Conservation (phyloP, 1,140 invertebrate species). For the Chironomus tepperi region DNA sequence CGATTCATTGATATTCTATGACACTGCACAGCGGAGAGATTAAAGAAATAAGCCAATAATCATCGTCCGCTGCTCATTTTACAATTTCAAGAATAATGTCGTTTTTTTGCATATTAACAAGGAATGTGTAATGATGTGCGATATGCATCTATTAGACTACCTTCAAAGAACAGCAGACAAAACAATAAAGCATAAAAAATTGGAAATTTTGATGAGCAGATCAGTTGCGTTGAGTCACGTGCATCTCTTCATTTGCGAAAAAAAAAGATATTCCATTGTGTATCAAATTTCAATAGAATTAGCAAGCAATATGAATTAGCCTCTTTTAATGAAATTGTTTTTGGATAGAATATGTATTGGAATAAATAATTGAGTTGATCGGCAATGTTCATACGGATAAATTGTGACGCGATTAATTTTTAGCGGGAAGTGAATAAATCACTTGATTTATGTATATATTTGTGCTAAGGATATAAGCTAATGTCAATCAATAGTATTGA, state of each 20-base stretch:
- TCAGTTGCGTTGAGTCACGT: conserved; percentile 6
- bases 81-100: background rate
- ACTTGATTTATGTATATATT: too few relatives aligned
- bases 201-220: background rate
- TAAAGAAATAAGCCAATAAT: background rate
- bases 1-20: background rate
- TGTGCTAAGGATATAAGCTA: too few relatives aligned
- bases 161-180: background rate
- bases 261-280: background rate
- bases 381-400: too few relatives aligned
- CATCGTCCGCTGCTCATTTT: conserved; percentile 18
- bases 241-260: background rate
- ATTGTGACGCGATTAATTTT: too few relatives aligned
- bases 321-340: conserved; percentile 19
- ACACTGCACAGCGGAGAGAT: background rate
- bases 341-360: background rate
- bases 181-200: too few relatives aligned
- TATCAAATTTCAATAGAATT: conserved; percentile 23
- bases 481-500: background rate
- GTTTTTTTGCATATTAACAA: conserved; percentile 1
- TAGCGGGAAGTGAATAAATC: too few relatives aligned
- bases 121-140: background rate
- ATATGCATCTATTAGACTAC: background rate
- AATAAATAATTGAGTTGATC: too few relatives aligned
- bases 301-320: background rate